Evolutionary conservation across 2,113 vertebrate species (phyloP), one percentile per base, ranked within the genome.

Genomic region (Vidua macroura): DNA sequence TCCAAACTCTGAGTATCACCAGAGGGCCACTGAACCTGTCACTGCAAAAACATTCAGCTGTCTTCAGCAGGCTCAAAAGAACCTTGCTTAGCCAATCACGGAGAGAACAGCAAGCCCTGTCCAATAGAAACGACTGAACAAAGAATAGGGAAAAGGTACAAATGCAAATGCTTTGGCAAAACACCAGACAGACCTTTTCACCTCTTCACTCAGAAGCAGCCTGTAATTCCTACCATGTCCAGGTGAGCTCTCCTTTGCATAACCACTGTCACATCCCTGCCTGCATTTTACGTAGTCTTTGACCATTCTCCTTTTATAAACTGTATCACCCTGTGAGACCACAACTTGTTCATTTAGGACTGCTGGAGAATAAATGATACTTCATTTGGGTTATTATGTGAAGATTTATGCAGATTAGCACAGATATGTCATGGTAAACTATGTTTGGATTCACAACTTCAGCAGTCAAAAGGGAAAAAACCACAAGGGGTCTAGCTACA

Each of bases 41-140:
- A 1, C 78, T 72, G 27, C 27, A 64, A 49, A 86, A 86, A 68
- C 18, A 52, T 37, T 56, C 3, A 24, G n/a, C 41, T 30, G 7
- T 78, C 69, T 87, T 70, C 77, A 75, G 30, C 39, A 68, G 16
- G 30, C 33, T 75, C 30, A 60, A 13, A 60, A 90, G 28, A 64
- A 44, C 22, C 17, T 88, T 4, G 1, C 19, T 48, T 52, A 93
- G 53, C 30, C 1, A 6, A 7, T n/a, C 2, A 2, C 24, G 23
- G 3, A 21, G 39, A 44, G 39, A 81, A 76, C 6, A 73, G 31
- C 0, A 0, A 84, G 49, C 24, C 16, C 33, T 1, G 0, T 60
- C 27, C 83, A 43, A 44, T 0, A 55, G 16, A 48, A 52, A 72
- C 0, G 1, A 30, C 12, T 19, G 39, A 85, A 78, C 18, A 78